Conservation (phyloP, 2,113 vertebrate genomes). For the Mormyrus lacerda region DNA sequence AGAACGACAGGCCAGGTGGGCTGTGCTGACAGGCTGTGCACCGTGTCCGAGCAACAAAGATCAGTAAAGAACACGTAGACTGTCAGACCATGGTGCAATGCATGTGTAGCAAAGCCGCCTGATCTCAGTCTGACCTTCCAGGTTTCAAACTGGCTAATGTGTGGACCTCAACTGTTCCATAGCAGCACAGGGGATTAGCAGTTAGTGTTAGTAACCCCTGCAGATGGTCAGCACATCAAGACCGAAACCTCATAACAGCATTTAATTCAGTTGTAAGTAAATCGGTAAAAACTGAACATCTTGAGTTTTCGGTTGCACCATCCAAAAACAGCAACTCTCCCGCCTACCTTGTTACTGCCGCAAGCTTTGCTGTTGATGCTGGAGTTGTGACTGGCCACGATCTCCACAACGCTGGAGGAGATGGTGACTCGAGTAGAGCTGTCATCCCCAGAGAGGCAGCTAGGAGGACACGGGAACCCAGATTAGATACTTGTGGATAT, state of each 20-base stretch:
- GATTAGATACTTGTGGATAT: background rate
- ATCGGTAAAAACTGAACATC: no score
- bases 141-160: background rate
- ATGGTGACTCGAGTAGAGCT: conserved; percentile 81
- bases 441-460: conserved; percentile 87
- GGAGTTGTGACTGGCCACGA: conserved; percentile 91
- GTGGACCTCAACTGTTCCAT: background rate
- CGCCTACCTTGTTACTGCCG: conserved; percentile 88
- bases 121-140: background rate
- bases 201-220: background rate
- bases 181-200: background rate
- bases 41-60: background rate
- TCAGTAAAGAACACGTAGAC: background rate
- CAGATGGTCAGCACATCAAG: background rate
- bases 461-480: conserved; percentile 38
- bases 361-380: conserved; percentile 93
- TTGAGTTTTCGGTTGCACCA: background rate
- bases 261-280: background rate
- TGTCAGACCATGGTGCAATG: background rate
- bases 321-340: background rate
- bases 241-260: background rate
- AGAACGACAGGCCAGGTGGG: background rate
- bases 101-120: background rate
- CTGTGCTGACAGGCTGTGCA: background rate
- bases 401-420: conserved; percentile 81